A percentile compares a stretch with the other conserved stretches of the same genome.
phyloP scores from a whole-genome alignment of 53 echinoderm and acorn worm species.

The Holothuria leucospilota region DNA sequence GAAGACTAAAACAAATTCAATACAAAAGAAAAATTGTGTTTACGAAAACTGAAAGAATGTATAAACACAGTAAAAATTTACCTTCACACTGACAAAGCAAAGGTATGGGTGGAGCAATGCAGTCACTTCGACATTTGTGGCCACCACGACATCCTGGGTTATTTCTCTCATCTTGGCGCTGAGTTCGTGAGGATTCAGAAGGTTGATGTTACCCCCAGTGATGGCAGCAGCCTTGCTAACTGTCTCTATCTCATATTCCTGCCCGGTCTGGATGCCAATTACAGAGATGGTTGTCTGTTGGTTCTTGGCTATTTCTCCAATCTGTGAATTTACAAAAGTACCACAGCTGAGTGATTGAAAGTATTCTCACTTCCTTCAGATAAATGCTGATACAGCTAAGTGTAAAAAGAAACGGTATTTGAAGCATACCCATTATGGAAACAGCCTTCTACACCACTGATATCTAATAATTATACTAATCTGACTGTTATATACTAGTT shows the following conservation, averaged over 20 bases:
- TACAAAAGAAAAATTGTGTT: no score
- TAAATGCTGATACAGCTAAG: no score
- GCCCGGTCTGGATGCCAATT: constrained; percentile 85
- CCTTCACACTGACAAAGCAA: constrained; percentile 32
- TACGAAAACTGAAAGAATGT: no score
- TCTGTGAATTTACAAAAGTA: constrained; percentile 48
- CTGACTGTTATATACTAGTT: no score
- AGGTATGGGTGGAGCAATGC: constrained; percentile 32
- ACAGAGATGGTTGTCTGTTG: constrained; percentile 98
- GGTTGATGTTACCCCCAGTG: constrained; percentile 87
- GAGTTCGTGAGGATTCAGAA: constrained; percentile 95
- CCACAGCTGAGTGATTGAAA: no score
- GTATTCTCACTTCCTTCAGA: no score
- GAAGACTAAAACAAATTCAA: no score
- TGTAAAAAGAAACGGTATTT: no score
- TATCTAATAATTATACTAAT: no score
- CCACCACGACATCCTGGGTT: constrained; percentile 83
- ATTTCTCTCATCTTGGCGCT: constrained; percentile 86
- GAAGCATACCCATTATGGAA: no score
- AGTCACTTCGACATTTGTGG: constrained; percentile 83
- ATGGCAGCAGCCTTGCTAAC: constrained; percentile 84
- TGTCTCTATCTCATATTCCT: constrained; percentile 74
- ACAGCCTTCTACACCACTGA: no score
- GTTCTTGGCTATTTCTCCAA: constrained; percentile 82
- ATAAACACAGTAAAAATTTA: neutral